Evolutionary conservation across 2,888 invertebrate species (phyloP).

Genomic region (Tromatobia lineatoria): DNA sequence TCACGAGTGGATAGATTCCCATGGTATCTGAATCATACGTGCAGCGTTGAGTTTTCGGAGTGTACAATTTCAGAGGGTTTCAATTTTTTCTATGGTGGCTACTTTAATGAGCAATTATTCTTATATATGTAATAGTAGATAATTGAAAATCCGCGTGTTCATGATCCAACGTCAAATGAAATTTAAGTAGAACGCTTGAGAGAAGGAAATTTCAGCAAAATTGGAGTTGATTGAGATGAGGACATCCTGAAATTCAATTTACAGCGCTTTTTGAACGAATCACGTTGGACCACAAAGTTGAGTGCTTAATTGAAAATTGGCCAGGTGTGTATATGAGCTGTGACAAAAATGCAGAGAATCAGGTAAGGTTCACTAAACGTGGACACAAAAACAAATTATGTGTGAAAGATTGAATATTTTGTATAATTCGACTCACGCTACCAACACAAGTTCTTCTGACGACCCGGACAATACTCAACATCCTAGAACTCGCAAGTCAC

Average conservation of each 20-base stretch:
- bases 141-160: background rate
- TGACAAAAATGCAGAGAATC: too few relatives aligned
- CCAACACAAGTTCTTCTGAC: constrained; percentile 45
- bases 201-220: background rate
- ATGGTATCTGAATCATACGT: background rate
- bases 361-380: too few relatives aligned
- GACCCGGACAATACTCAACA: constrained; percentile 51
- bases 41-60: background rate
- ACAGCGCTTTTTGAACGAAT: background rate
- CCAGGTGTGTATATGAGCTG: background rate
- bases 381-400: too few relatives aligned
- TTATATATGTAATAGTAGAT: background rate
- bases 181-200: background rate
- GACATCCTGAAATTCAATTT: background rate
- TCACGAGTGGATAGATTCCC: constrained; percentile 33
- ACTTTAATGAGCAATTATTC: background rate
- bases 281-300: background rate
- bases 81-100: background rate
- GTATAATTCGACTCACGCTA: constrained; percentile 61
- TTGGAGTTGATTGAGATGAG: background rate
- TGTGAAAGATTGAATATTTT: constrained; percentile 54
- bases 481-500: constrained; percentile 55
- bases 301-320: background rate
- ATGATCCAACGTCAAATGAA: background rate
- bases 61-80: background rate